These are phyloP conservation scores for Tenthredo mesomela DNA, from an alignment of 2,888 invertebrate species.

Conservation along the genomic window DNA sequence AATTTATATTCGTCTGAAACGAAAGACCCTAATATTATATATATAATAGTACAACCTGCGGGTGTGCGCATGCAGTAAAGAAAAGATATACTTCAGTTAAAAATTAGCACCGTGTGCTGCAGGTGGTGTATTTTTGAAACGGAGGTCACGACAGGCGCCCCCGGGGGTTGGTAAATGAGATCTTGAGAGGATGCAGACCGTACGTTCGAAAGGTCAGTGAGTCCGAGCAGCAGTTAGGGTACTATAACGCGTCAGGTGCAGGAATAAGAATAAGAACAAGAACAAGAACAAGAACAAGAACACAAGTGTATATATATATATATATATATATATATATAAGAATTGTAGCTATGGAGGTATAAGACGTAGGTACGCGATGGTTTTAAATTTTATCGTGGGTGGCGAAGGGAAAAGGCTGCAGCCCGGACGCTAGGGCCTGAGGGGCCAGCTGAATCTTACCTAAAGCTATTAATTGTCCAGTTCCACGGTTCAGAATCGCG, in stretches of 20 bases:
- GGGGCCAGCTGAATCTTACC: slow-evolving; percentile 43
- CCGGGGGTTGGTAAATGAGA: slow-evolving; percentile 77
- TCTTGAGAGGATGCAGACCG: slow-evolving; percentile 63
- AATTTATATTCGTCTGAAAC: too few relatives aligned
- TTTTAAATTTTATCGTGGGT: slow-evolving; percentile 60
- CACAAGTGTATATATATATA: too few relatives aligned
- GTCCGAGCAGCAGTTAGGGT: neutral
- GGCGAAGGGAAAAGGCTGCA: slow-evolving; percentile 55
- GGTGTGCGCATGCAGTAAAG: too few relatives aligned
- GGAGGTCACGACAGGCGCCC: slow-evolving; percentile 63
- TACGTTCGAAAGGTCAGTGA: slow-evolving; percentile 66
- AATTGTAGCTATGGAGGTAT: slow-evolving; percentile 2
- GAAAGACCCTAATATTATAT: neutral
- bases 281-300: slow-evolving; percentile 47
- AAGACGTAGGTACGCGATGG: neutral
- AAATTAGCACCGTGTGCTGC: slow-evolving; percentile 67
- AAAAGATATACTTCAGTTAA: slow-evolving; percentile 69
- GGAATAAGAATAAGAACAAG: slow-evolving; percentile 19
- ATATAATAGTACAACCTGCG: neutral
- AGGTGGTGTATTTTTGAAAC: slow-evolving; percentile 40
- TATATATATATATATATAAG: too few relatives aligned
- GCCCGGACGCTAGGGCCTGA: slow-evolving; percentile 60
- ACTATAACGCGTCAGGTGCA: slow-evolving; percentile 72
- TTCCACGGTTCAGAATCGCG: slow-evolving; percentile 47
- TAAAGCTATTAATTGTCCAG: slow-evolving; percentile 48